Conservation (phyloP, 1,140 invertebrate species). For the Adelges cooleyi region DNA sequence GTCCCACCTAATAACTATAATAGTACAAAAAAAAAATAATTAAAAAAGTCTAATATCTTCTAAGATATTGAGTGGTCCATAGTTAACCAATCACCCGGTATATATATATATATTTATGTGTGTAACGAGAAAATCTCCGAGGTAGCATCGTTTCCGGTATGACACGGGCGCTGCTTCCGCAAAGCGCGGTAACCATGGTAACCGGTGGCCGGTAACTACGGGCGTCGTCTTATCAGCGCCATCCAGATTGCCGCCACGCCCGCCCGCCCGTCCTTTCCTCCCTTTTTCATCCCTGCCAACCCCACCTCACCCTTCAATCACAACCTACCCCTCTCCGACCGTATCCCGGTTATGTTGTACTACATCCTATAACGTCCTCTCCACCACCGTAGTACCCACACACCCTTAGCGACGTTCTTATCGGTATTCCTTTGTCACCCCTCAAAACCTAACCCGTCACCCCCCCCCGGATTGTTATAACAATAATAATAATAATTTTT, state of each 20-base stretch:
- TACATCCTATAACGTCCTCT: not conserved
- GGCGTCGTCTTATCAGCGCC: conserved; percentile 27
- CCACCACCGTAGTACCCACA: not conserved
- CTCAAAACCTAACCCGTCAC: conserved; percentile 25
- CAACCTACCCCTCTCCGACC: too few relatives aligned
- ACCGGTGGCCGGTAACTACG: conserved; percentile 20
- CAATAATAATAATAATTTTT: conserved; percentile 24
- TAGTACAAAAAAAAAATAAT: too few relatives aligned
- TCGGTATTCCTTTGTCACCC: conserved; percentile 20
- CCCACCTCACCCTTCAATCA: too few relatives aligned
- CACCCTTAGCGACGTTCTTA: conserved; percentile 1
- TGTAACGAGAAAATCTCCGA: conserved; percentile 29
- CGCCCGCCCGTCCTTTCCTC: not conserved
- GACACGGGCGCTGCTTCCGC: conserved; percentile 20
- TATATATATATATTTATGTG: too few relatives aligned
- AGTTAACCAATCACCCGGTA: too few relatives aligned
- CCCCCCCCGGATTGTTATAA: conserved; percentile 24
- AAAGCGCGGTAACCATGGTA: conserved; percentile 8
- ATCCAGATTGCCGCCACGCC: conserved; percentile 28
- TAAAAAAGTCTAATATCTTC: too few relatives aligned
- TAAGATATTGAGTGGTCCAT: too few relatives aligned
- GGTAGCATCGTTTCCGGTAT: conserved; percentile 26
- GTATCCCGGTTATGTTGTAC: too few relatives aligned
- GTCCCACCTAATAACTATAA: too few relatives aligned
- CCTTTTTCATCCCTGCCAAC: not conserved